A percentile compares a stretch with the other conserved stretches of the same genome.
phyloP scores from a whole-genome alignment of 2,797 vertebrate species.

The Brotula barbata region DNA sequence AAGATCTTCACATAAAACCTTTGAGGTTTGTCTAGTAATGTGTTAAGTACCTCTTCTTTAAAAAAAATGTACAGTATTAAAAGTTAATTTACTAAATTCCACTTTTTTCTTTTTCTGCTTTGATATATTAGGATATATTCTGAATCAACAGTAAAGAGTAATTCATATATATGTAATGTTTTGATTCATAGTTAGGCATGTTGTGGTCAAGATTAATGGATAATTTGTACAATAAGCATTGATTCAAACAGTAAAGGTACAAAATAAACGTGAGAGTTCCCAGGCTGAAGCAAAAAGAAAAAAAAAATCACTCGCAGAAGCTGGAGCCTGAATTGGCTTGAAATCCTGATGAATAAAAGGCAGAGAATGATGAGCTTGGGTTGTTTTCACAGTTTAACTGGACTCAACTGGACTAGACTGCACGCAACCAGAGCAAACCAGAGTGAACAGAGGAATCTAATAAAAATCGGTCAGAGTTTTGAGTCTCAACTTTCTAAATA shows the following conservation, averaged over 20 bases:
- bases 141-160: conserved; percentile 65
- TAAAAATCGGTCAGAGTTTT: conserved; percentile 30
- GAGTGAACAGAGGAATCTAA: conserved; percentile 14
- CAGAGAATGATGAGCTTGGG: conserved; percentile 51
- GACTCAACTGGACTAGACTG: conserved; percentile 22
- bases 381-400: conserved; percentile 70
- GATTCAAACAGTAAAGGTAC: conserved; percentile 52
- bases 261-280: conserved; percentile 38
- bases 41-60: conserved; percentile 62
- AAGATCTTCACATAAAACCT: conserved; percentile 64
- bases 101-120: conserved; percentile 47
- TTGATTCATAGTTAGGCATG: conserved; percentile 55
- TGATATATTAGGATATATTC: conserved; percentile 72
- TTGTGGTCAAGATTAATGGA: conserved; percentile 55
- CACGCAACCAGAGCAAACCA: background rate
- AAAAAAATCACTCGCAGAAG: background rate
- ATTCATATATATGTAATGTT: conserved; percentile 62
- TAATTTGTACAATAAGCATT: conserved; percentile 41
- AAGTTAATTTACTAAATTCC: conserved; percentile 64
- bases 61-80: conserved; percentile 62
- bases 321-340: background rate
- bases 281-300: conserved; percentile 19
- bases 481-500: background rate
- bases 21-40: conserved; percentile 43
- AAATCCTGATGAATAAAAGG: conserved; percentile 11